These are phyloP conservation scores for Branchinecta lynchi DNA, from an alignment of 1,140 invertebrate species.

Conservation along the genomic window DNA sequence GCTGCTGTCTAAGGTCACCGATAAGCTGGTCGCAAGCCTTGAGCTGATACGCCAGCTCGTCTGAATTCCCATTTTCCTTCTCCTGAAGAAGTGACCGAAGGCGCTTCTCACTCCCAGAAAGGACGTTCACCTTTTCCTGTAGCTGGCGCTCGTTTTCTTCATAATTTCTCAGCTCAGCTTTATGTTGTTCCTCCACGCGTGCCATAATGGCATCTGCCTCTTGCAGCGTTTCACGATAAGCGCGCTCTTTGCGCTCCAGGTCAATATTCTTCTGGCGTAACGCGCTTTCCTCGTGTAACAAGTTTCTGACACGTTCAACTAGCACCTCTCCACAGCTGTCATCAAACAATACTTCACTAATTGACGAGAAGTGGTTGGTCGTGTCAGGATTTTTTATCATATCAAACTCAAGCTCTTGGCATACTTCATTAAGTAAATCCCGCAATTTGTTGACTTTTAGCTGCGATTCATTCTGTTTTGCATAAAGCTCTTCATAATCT, in stretches of 20 bases:
- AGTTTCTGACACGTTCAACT: background rate
- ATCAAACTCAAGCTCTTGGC: constrained; percentile 1
- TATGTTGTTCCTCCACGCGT: background rate
- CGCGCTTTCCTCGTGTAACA: background rate
- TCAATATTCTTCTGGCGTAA: background rate
- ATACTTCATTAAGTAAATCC: background rate
- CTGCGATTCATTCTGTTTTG: background rate
- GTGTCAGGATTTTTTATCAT: background rate
- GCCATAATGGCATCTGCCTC: background rate
- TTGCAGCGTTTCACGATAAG: background rate
- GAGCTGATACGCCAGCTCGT: background rate
- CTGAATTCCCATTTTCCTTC: background rate
- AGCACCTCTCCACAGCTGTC: background rate
- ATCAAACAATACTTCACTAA: constrained; percentile 2
- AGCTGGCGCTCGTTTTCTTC: constrained; percentile 1
- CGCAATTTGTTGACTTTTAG: background rate
- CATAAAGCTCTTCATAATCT: background rate
- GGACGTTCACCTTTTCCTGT: background rate
- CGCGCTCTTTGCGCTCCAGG: background rate
- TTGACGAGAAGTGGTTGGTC: background rate
- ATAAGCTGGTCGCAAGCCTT: background rate
- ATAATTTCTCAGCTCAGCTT: background rate
- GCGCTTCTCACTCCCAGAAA: background rate
- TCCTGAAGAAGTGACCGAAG: background rate
- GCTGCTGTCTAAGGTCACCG: background rate